These are phyloP conservation scores for Gallinago paraguaiae DNA, from an alignment of 2,113 vertebrate genomes.

Conservation along the genomic window DNA sequence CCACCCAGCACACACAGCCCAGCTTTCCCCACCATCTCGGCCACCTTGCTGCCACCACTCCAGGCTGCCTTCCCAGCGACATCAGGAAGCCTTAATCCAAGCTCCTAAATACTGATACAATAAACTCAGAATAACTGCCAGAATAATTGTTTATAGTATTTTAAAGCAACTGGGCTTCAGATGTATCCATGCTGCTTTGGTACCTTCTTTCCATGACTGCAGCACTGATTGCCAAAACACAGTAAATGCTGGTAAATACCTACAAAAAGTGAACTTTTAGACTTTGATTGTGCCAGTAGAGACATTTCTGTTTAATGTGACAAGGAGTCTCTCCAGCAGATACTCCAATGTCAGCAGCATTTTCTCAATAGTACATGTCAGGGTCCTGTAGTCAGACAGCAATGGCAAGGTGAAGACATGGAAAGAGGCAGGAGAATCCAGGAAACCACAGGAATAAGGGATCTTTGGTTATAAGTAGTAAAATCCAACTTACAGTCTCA, in stretches of 20 bases:
- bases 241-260: background rate
- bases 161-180: background rate
- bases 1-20: fast-evolving
- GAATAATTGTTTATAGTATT: background rate
- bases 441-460: background rate
- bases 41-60: fast-evolving
- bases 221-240: background rate
- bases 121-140: background rate
- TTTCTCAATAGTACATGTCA: background rate
- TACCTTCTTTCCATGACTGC: background rate
- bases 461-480: background rate
- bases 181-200: background rate
- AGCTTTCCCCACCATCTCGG: background rate
- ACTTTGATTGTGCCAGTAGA: background rate
- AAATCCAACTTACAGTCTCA: background rate
- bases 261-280: background rate
- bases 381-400: background rate
- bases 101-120: background rate
- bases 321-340: background rate
- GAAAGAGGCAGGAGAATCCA: background rate
- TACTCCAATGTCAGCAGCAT: background rate
- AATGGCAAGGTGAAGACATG: background rate
- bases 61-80: fast-evolving
- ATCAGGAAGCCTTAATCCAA: background rate
- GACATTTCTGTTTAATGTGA: background rate